Conservation (phyloP, 1,140 invertebrate species). For the Bombus terrestris region DNA sequence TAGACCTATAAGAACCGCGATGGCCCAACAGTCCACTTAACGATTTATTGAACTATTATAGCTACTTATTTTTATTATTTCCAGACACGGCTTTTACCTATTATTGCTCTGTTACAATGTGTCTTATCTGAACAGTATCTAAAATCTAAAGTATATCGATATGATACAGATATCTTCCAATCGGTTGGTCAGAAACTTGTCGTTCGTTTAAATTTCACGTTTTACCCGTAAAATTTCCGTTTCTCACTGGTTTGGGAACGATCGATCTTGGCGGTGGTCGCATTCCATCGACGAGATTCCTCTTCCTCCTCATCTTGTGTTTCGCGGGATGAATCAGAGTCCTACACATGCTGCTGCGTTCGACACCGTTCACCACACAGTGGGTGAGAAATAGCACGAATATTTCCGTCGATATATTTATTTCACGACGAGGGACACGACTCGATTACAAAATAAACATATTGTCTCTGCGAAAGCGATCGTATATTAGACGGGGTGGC, state of each 20-base stretch:
- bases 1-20: too few species aligned
- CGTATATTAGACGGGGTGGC: not conserved
- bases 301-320: not conserved
- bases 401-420: slow-evolving; percentile 55
- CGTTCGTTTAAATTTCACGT: not conserved
- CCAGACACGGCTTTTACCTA: too few species aligned
- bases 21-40: too few species aligned
- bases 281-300: slow-evolving; percentile 9
- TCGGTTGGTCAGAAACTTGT: too few species aligned
- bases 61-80: too few species aligned
- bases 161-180: too few species aligned
- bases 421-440: slow-evolving; percentile 40
- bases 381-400: slow-evolving; percentile 33
- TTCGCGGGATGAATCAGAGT: slow-evolving; percentile 44
- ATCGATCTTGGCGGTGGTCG: not conserved
- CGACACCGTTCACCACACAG: slow-evolving; percentile 5
- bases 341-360: not conserved
- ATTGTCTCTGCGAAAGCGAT: slow-evolving; percentile 17
- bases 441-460: slow-evolving; percentile 54
- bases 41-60: too few species aligned
- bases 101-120: too few species aligned
- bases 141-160: too few species aligned
- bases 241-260: not conserved
- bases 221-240: not conserved
- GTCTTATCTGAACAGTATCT: too few species aligned